A percentile compares a stretch with the other conserved stretches of the same genome.
phyloP scores from a whole-genome alignment of 2,888 invertebrate species.

The Phorcus lineatus region DNA sequence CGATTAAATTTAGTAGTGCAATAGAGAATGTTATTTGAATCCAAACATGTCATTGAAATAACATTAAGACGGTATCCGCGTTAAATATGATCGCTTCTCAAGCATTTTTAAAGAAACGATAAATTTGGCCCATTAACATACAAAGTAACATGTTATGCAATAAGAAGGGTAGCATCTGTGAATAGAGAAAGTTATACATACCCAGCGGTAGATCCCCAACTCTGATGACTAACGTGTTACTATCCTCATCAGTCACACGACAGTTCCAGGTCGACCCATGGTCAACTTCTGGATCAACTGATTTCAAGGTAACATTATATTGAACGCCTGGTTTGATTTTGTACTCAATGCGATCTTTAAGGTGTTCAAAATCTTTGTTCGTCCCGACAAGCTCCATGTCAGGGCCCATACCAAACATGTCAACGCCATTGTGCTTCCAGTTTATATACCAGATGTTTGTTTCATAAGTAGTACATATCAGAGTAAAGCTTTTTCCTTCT shows the following conservation, averaged over 20 bases:
- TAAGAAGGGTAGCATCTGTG: too few species aligned
- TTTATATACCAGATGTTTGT: neutral
- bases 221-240: neutral
- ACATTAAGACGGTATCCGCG: too few species aligned
- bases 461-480: neutral
- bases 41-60: too few species aligned
- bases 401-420: neutral
- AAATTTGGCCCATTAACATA: too few species aligned
- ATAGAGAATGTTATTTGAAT: too few species aligned
- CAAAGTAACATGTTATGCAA: too few species aligned
- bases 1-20: too few species aligned
- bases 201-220: neutral
- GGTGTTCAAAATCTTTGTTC: neutral
- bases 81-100: too few species aligned
- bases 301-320: neutral
- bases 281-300: neutral
- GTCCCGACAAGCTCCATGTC: neutral
- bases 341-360: neutral
- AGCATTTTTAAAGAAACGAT: too few species aligned
- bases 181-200: neutral
- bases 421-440: neutral
- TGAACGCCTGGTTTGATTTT: neutral
- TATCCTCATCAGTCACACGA: neutral
- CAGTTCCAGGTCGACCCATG: neutral
- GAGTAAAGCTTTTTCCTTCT: neutral